These are phyloP conservation scores for Callimorpha dominula DNA, from an alignment of 2,888 invertebrate species.

Conservation along the genomic window DNA sequence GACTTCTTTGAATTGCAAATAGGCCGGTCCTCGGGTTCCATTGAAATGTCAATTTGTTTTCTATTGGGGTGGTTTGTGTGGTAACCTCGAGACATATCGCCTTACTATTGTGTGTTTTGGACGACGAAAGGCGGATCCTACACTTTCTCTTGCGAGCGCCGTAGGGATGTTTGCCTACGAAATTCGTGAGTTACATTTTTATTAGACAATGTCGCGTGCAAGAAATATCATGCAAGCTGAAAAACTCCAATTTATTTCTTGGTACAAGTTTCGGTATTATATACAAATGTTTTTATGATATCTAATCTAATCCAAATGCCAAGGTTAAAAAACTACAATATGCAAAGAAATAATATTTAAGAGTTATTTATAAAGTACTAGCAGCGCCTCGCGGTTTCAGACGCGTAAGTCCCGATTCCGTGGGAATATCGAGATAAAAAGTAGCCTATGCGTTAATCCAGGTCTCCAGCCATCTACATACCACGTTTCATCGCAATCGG, in stretches of 20 bases:
- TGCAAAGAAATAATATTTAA: too few relatives aligned
- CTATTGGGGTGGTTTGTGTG: constrained; percentile 76
- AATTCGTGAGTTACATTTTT: constrained; percentile 43
- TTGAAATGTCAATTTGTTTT: constrained; percentile 87
- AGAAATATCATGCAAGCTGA: not conserved
- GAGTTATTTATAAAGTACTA: too few relatives aligned
- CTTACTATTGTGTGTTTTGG: constrained; percentile 66
- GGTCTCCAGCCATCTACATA: too few relatives aligned
- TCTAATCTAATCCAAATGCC: too few relatives aligned
- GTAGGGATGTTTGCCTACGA: constrained; percentile 48
- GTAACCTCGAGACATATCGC: constrained; percentile 70
- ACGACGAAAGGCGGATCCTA: constrained; percentile 49
- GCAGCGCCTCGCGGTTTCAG: too few relatives aligned
- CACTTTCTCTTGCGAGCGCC: constrained; percentile 48
- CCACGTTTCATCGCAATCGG: too few relatives aligned
- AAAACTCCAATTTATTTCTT: not conserved
- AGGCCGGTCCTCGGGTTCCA: constrained; percentile 73
- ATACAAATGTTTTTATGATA: too few relatives aligned
- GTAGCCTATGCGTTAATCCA: too few relatives aligned
- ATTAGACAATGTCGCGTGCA: constrained; percentile 18
- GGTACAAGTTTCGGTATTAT: too few relatives aligned
- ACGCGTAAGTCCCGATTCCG: too few relatives aligned
- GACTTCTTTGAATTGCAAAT: constrained; percentile 86
- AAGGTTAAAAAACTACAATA: too few relatives aligned
- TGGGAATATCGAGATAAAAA: too few relatives aligned